These are phyloP conservation scores for Megaustenia siamemsis DNA, from an alignment of 2,888 invertebrate genomes.

Conservation along the genomic window DNA sequence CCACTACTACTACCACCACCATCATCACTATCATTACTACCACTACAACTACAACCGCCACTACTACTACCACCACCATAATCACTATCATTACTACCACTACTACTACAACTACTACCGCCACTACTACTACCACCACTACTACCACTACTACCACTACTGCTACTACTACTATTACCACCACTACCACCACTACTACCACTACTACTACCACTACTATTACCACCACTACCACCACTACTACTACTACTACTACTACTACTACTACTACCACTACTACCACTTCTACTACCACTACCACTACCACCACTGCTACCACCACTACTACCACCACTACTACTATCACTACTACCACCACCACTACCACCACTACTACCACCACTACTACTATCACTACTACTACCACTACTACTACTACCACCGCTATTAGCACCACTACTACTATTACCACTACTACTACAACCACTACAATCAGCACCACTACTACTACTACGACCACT, in stretches of 20 bases:
- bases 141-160: constrained; percentile 51
- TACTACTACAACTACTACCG: constrained; percentile 48
- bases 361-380: not conserved
- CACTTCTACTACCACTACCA: constrained; percentile 22
- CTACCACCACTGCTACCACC: constrained; percentile 51
- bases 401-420: not conserved
- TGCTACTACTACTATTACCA: constrained; percentile 50
- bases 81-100: constrained; percentile 49
- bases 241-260: too few relatives aligned
- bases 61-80: not conserved
- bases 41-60: constrained; percentile 32
- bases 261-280: too few relatives aligned
- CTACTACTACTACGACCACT: too few relatives aligned
- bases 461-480: too few relatives aligned
- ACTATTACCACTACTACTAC: not conserved
- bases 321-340: not conserved
- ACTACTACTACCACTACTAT: not conserved
- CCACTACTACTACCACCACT: constrained; percentile 51
- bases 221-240: not conserved
- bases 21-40: constrained; percentile 44
- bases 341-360: not conserved
- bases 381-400: not conserved
- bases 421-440: not conserved
- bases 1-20: constrained; percentile 49
- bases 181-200: constrained; percentile 24